Conservation (phyloP, 1,140 invertebrate species). For the Gryllus bimaculatus region DNA sequence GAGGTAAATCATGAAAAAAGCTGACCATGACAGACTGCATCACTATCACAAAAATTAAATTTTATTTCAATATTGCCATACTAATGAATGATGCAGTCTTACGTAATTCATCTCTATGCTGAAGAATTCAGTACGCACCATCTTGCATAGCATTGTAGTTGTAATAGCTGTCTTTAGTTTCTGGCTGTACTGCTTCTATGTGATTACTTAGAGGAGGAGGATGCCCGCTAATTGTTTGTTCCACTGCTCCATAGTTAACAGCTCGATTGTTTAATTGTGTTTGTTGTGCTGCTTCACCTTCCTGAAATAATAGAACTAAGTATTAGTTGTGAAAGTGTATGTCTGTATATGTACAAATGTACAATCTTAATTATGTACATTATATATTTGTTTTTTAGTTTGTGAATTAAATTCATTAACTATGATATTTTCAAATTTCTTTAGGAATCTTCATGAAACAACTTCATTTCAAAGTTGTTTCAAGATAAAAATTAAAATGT, state of each 20-base stretch:
- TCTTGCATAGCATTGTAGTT: conserved; percentile 45
- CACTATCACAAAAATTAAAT: neutral
- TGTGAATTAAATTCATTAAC: no score
- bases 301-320: neutral
- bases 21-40: no score
- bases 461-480: no score
- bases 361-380: no score
- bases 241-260: conserved; percentile 33
- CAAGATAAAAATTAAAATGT: no score
- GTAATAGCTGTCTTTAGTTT: conserved; percentile 40
- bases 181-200: conserved; percentile 46
- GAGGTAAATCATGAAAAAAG: neutral
- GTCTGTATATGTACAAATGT: no score
- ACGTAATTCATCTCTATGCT: neutral
- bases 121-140: conserved; percentile 39
- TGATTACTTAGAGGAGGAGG: conserved; percentile 24
- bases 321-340: no score
- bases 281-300: conserved; percentile 13
- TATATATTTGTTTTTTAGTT: no score
- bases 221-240: conserved; percentile 29
- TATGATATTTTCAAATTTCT: no score
- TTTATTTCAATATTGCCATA: conserved; percentile 2
- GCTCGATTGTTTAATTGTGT: conserved; percentile 25
- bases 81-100: conserved; percentile 1
- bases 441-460: no score